Percentiles rank a stretch among this genome's conserved stretches.
Evolutionary conservation across 2,113 vertebrate genomes (phyloP).

Genomic region (Phyllostomus hastatus): DNA sequence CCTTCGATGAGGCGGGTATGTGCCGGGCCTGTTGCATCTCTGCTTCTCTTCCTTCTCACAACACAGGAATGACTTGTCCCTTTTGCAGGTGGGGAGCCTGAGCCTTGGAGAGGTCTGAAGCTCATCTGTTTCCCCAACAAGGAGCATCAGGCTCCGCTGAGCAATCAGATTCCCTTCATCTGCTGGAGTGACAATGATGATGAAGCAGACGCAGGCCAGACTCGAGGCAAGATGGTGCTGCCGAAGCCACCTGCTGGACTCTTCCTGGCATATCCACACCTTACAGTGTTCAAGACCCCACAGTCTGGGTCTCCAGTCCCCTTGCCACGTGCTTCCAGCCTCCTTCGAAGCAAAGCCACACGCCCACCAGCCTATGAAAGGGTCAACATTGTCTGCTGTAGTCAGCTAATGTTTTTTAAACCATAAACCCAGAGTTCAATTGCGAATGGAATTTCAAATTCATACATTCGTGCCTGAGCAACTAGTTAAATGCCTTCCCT

Average conservation of each 20-base stretch:
- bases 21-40: background rate
- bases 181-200: background rate
- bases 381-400: background rate
- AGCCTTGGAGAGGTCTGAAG: background rate
- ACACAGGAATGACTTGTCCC: background rate
- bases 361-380: background rate
- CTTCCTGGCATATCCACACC: background rate
- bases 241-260: slow-evolving; percentile 26
- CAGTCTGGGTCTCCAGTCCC: background rate
- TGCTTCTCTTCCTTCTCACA: background rate
- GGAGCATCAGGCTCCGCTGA: background rate
- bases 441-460: slow-evolving; percentile 38
- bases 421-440: background rate
- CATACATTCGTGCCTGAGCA: background rate
- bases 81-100: background rate
- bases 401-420: background rate
- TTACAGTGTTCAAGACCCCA: background rate
- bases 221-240: background rate
- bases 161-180: background rate
- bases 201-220: background rate
- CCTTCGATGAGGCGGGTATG: background rate
- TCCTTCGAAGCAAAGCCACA: background rate
- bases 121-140: background rate
- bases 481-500: background rate
- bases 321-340: background rate